Percentiles rank a stretch among this genome's conserved stretches.
These are phyloP conservation scores for Menidia menidia DNA, from an alignment of 2,797 vertebrate species.

Conservation along the genomic window DNA sequence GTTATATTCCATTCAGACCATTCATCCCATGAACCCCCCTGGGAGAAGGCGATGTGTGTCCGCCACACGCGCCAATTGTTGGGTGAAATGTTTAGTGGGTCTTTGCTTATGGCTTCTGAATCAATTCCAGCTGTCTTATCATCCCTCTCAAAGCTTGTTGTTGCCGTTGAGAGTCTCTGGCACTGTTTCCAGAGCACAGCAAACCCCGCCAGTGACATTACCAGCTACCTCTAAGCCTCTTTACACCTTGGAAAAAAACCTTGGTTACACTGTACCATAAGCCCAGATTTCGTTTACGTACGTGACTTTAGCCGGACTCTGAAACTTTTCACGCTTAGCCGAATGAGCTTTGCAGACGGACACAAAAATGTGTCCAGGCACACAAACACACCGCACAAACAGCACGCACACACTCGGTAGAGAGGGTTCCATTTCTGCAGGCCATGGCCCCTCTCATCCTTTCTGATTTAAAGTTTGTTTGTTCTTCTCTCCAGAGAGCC, in stretches of 20 bases:
- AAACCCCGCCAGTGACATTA: slow-evolving; percentile 67
- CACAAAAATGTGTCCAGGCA: slow-evolving; percentile 33
- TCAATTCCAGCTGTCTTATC: slow-evolving; percentile 60
- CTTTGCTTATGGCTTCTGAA: slow-evolving; percentile 67
- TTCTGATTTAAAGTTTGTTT: slow-evolving; percentile 85
- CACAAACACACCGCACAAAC: slow-evolving; percentile 30
- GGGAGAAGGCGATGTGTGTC: slow-evolving; percentile 28
- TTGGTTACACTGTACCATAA: slow-evolving; percentile 65
- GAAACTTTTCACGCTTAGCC: slow-evolving; percentile 73
- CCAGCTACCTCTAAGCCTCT: slow-evolving; percentile 73
- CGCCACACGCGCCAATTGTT: slow-evolving; percentile 30
- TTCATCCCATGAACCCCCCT: slow-evolving; percentile 39
- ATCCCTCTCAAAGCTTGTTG: slow-evolving; percentile 56
- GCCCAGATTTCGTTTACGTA: slow-evolving; percentile 70
- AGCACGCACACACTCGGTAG: slow-evolving; percentile 44
- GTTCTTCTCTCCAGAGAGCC: slow-evolving; percentile 80
- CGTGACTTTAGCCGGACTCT: slow-evolving; percentile 69
- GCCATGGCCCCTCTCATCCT: slow-evolving; percentile 78
- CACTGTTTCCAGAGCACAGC: slow-evolving; percentile 47
- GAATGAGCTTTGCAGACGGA: slow-evolving; percentile 66
- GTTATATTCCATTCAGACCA: slow-evolving; percentile 41
- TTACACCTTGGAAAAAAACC: slow-evolving; percentile 69
- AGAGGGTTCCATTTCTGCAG: slow-evolving; percentile 76
- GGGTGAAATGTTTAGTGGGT: slow-evolving; percentile 60
- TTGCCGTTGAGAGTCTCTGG: slow-evolving; percentile 51